Base-by-base conservation (phyloP, 2,113 vertebrate species). In the Prunella himalayana region DNA sequence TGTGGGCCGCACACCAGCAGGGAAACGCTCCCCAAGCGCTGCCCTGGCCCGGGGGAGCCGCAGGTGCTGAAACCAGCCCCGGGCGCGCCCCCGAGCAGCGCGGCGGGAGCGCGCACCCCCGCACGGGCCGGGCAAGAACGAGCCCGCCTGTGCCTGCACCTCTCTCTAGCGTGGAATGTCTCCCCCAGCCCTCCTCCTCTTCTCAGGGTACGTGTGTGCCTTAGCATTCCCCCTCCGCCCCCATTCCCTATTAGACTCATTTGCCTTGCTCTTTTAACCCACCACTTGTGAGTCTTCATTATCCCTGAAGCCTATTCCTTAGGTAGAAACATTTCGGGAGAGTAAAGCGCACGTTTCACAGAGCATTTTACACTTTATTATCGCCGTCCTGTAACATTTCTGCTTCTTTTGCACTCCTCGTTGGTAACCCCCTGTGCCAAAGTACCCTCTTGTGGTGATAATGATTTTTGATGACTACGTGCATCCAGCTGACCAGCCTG, bases 381-480 rank as follows among this genome's bases (percentile, higher is more conserved):
- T 8, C 57, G 51, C 47, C 30, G 13, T 9, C 12, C 45, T 35
- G 66, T 19, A 56, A 21, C 35, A 7, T 54, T 72, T 44, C 50
- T 72, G 57, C 73, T 66, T 37, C 82, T 65, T 81, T 53, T 13
- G 12, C n/a, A 4, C 54, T 71, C 60, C 72, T 50, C 13, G 3
- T 3, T 33, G 71, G 76, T 76, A 90, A 45, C 86, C 88, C 61
- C 51, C 87, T 94, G 86, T 76, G 88, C 85, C 88, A 77, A 97
- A 95, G 90, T 95, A 96, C 94, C 95, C 85, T 85, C 95, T 95
- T 59, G 83, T 70, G 95, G 95, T 5, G 94, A 89, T 85, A 93
- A 91, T 73, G 49, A 54, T 83, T 92, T 87, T 56, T 91, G 82
- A 77, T 82, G 47, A 75, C 91, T 56, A 42, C 22, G 16, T 66